These are phyloP conservation scores for Poeciliopsis paucimaculata DNA, from an alignment of 2,797 vertebrate genomes.

Conservation along the genomic window DNA sequence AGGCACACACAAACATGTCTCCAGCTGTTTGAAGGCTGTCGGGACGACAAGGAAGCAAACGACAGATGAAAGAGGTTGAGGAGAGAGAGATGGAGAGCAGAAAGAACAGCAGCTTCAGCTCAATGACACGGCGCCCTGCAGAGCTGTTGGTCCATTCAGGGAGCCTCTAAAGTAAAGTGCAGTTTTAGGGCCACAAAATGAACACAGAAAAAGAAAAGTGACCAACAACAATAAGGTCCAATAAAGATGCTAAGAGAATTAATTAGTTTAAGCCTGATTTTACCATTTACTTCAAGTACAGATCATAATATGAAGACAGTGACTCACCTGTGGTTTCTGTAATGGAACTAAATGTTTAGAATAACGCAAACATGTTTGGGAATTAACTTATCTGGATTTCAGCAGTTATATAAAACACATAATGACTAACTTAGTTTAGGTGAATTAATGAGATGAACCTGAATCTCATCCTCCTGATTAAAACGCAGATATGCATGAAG, in stretches of 20 bases:
- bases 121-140: conserved; percentile 2
- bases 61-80: neutral
- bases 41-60: neutral
- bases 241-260: neutral
- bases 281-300: neutral
- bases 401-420: neutral
- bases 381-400: conserved; percentile 3
- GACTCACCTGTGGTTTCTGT: neutral
- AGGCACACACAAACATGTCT: conserved; percentile 44
- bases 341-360: neutral
- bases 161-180: neutral
- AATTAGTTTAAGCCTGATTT: neutral
- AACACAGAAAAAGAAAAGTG: conserved; percentile 4
- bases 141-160: neutral
- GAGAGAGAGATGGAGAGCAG: neutral
- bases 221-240: neutral
- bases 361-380: neutral
- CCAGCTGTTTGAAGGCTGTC: conserved; percentile 61
- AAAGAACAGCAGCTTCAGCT: neutral
- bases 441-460: conserved; percentile 17
- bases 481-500: conserved; percentile 3
- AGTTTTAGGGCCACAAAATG: neutral
- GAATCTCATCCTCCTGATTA: neutral
- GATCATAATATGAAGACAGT: neutral
- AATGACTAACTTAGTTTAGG: conserved; percentile 25